Evolutionary conservation across 2,797 vertebrate genomes (phyloP).

Genomic region (Atherinosoma microstoma): DNA sequence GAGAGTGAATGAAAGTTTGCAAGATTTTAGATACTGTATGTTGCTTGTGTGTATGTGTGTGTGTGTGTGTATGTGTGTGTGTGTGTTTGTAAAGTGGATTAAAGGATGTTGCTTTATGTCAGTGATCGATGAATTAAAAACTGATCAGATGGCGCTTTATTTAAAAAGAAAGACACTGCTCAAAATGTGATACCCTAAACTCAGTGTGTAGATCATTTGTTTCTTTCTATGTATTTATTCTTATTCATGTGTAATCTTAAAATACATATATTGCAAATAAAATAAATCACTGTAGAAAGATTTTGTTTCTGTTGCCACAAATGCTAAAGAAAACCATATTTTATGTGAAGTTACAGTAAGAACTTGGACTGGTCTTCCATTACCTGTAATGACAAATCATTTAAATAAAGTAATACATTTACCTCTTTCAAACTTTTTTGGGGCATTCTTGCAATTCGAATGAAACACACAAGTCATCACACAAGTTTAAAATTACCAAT

Average conservation of each 20-base stretch:
- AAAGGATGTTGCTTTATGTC: conserved; percentile 26
- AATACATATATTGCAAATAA: conserved; percentile 43
- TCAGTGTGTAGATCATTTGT: conserved; percentile 33
- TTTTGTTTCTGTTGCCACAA: conserved; percentile 41
- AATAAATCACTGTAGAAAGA: conserved; percentile 42
- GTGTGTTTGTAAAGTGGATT: conserved; percentile 6
- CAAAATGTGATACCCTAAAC: conserved; percentile 37
- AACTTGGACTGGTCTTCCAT: conserved; percentile 57
- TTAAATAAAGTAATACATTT: conserved; percentile 68
- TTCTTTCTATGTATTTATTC: conserved; percentile 72
- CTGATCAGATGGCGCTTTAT: conserved; percentile 18
- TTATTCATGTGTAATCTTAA: conserved; percentile 45
- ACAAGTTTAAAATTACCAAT: background rate
- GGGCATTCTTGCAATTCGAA: conserved; percentile 7
- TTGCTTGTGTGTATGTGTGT: conserved; percentile 1
- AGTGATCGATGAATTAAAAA: conserved; percentile 19
- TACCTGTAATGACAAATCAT: conserved; percentile 63
- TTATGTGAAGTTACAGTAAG: conserved; percentile 35
- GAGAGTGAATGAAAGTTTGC: conserved; percentile 9
- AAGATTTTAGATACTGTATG: background rate
- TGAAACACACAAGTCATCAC: no score
- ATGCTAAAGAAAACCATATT: conserved; percentile 31
- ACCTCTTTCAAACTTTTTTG: conserved; percentile 39
- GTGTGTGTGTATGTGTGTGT: background rate
- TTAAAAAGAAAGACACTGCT: conserved; percentile 10